phyloP scores from a whole-genome alignment of 1,140 invertebrate genomes.

The Linepithema humile region DNA sequence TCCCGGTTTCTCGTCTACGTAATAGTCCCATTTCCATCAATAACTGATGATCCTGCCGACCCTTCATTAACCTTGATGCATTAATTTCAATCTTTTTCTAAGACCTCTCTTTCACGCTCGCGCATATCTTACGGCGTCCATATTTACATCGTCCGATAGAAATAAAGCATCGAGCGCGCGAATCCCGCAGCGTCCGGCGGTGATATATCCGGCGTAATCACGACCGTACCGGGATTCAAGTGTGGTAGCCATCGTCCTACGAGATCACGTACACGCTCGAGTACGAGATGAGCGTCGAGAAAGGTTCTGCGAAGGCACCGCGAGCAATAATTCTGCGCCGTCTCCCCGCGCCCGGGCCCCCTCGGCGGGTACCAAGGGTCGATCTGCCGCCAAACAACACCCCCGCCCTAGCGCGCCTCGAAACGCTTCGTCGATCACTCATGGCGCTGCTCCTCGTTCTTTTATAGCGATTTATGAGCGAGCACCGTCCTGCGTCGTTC shows the following conservation, averaged over 20 bases:
- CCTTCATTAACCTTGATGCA: constrained; percentile 49
- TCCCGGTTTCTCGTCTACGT: neutral
- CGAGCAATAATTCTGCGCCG: constrained; percentile 64
- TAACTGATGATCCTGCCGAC: constrained; percentile 45
- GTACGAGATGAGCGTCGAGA: constrained; percentile 59
- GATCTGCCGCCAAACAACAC: constrained; percentile 49
- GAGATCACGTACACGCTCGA: constrained; percentile 73
- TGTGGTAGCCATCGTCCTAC: constrained; percentile 76
- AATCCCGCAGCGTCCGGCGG: constrained; percentile 51
- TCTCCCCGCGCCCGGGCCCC: constrained; percentile 1
- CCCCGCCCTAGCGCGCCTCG: constrained; percentile 16
- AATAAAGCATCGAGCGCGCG: constrained; percentile 44
- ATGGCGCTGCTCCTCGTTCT: constrained; percentile 36
- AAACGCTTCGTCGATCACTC: constrained; percentile 42
- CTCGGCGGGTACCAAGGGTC: constrained; percentile 39
- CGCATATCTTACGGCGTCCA: constrained; percentile 16
- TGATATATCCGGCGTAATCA: constrained; percentile 57
- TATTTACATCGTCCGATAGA: constrained; percentile 49
- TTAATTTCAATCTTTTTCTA: constrained; percentile 33
- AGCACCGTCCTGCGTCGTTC: neutral
- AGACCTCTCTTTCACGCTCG: constrained; percentile 16
- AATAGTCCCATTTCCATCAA: constrained; percentile 35
- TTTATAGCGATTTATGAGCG: constrained; percentile 27
- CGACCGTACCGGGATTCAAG: constrained; percentile 65
- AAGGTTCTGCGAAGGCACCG: constrained; percentile 61